phyloP scores from a whole-genome alignment of 2,113 vertebrate species.

The Cheirogaleus medius region DNA sequence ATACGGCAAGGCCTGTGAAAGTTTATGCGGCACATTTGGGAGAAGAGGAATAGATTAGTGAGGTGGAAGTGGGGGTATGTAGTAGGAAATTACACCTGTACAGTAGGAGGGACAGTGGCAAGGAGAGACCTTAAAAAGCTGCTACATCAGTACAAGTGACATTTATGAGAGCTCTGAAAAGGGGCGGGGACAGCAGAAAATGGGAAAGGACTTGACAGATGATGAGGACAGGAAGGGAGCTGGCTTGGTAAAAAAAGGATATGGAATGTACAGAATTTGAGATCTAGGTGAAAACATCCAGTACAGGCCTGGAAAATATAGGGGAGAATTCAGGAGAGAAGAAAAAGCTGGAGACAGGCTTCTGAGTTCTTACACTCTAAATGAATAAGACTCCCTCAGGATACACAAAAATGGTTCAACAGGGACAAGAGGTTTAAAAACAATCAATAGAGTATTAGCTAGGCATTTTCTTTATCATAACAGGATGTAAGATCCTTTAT shows the following conservation, averaged over 20 bases:
- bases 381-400: neutral
- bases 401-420: neutral
- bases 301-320: neutral
- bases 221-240: neutral
- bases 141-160: no score
- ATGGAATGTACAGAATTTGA: neutral
- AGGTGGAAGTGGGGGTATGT: neutral
- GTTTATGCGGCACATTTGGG: neutral
- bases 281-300: neutral
- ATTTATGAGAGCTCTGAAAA: neutral
- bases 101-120: neutral
- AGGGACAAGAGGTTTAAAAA: neutral
- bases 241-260: neutral
- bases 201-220: neutral
- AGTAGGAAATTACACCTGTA: neutral
- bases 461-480: neutral
- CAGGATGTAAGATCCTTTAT: neutral
- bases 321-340: neutral
- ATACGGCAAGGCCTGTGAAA: neutral
- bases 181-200: neutral
- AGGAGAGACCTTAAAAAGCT: neutral
- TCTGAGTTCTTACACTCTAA: neutral
- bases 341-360: neutral
- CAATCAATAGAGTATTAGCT: neutral
- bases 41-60: neutral